A percentile compares a stretch with the other conserved stretches of the same genome.
phyloP scores from a whole-genome alignment of 2,888 invertebrate genomes.

The Aromia moschata region DNA sequence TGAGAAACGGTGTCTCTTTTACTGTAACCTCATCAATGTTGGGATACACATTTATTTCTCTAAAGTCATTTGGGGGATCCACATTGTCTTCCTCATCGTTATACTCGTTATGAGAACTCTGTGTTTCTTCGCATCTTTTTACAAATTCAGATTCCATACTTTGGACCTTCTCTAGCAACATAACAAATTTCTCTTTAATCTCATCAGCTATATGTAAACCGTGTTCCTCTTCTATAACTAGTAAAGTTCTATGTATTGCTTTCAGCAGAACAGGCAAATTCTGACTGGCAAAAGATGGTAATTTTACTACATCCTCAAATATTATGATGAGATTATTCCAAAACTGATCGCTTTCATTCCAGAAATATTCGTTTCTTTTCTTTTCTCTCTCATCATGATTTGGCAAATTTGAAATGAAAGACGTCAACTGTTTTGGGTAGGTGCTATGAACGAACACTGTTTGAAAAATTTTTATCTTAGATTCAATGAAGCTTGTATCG shows the following conservation, averaged over 20 bases:
- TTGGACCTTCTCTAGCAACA: background rate
- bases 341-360: constrained; percentile 37
- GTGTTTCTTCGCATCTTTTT: background rate
- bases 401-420: constrained; percentile 3
- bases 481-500: background rate
- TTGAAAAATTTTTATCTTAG: background rate
- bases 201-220: constrained; percentile 34
- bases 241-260: constrained; percentile 25
- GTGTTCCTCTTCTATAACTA: constrained; percentile 32
- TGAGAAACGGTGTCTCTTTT: constrained; percentile 61
- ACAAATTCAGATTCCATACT: background rate
- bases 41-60: constrained; percentile 67
- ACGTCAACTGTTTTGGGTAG: background rate
- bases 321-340: constrained; percentile 33
- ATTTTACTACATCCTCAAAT: constrained; percentile 27
- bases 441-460: background rate
- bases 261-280: constrained; percentile 25
- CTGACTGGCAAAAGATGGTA: constrained; percentile 27
- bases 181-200: constrained; percentile 27
- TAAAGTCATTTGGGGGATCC: constrained; percentile 61
- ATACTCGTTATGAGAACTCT: background rate
- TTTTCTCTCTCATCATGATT: constrained; percentile 30
- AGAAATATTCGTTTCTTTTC: constrained; percentile 32
- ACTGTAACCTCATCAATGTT: constrained; percentile 59
- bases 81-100: constrained; percentile 4